These are phyloP conservation scores for Orbicella faveolata DNA, from an alignment of 64 coral and sea anemone species.

Conservation along the genomic window DNA sequence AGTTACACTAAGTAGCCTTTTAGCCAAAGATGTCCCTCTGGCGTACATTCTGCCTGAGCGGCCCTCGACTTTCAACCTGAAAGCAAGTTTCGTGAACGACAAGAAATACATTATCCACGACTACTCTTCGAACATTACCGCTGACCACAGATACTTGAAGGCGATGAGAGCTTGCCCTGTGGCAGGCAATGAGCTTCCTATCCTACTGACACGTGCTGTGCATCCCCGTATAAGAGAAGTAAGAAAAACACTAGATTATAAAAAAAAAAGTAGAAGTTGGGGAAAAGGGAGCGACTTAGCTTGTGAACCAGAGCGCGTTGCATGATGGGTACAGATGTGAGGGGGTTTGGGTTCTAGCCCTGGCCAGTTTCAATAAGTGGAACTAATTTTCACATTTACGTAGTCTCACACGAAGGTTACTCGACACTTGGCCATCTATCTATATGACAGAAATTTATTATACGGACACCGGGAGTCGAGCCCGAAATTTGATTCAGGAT, in stretches of 20 bases:
- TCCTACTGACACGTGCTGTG: background rate
- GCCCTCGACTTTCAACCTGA: constrained; percentile 32
- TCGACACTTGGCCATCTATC: too few species aligned
- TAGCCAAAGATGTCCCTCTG: constrained; percentile 11
- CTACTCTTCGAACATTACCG: background rate
- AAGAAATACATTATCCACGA: constrained; percentile 38
- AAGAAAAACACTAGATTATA: background rate
- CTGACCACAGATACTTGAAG: constrained; percentile 7
- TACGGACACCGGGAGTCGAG: too few species aligned
- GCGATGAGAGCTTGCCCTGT: background rate
- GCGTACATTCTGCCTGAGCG: constrained; percentile 36
- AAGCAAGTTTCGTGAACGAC: constrained; percentile 39
- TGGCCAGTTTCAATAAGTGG: too few species aligned
- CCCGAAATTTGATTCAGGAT: too few species aligned
- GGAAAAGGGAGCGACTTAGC: background rate
- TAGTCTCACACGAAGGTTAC: too few species aligned
- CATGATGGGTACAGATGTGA: too few species aligned
- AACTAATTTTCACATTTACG: too few species aligned
- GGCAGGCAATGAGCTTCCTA: background rate
- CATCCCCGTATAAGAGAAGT: background rate
- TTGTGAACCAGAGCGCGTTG: too few species aligned
- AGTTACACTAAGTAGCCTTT: constrained; percentile 38
- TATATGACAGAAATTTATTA: too few species aligned
- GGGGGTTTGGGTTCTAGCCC: too few species aligned
- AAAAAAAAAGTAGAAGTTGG: background rate